These are phyloP conservation scores for Gryllus bimaculatus DNA, from an alignment of 1,140 invertebrate species.

Conservation along the genomic window DNA sequence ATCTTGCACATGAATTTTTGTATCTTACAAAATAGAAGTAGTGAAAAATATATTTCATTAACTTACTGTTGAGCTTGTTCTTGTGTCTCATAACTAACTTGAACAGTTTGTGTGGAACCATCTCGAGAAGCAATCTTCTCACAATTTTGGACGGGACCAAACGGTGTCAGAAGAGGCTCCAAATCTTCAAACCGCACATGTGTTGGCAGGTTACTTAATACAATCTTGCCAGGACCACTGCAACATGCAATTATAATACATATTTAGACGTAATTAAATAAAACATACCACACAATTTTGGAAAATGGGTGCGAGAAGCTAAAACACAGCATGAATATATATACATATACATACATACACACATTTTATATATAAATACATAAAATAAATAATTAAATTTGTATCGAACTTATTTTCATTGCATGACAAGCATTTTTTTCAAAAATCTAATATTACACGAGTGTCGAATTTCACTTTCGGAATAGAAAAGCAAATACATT, in stretches of 20 bases:
- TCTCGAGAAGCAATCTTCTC: slow-evolving; percentile 70
- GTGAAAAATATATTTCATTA: not conserved
- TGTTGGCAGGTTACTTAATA: slow-evolving; percentile 75
- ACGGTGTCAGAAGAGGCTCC: slow-evolving; percentile 65
- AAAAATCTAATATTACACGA: too few species aligned
- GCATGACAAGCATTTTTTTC: too few species aligned
- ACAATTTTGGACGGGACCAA: slow-evolving; percentile 72
- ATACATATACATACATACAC: too few species aligned
- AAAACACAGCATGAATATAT: too few species aligned
- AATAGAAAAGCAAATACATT: too few species aligned
- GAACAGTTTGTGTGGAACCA: slow-evolving; percentile 64
- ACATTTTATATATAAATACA: too few species aligned
- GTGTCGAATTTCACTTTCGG: too few species aligned
- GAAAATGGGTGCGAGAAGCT: too few species aligned
- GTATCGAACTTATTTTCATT: too few species aligned
- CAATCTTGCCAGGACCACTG: slow-evolving; percentile 34
- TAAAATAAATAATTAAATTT: too few species aligned
- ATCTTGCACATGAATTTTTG: not conserved
- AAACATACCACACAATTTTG: not conserved
- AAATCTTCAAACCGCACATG: slow-evolving; percentile 75
- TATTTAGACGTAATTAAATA: not conserved
- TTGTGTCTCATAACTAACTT: slow-evolving; percentile 76
- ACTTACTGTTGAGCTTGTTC: slow-evolving; percentile 86
- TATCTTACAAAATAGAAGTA: not conserved
- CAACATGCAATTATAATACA: not conserved